Percentiles rank a stretch among this genome's conserved stretches.
phyloP scores from a whole-genome alignment of 2,888 invertebrate genomes.

The Amitus sp. region DNA sequence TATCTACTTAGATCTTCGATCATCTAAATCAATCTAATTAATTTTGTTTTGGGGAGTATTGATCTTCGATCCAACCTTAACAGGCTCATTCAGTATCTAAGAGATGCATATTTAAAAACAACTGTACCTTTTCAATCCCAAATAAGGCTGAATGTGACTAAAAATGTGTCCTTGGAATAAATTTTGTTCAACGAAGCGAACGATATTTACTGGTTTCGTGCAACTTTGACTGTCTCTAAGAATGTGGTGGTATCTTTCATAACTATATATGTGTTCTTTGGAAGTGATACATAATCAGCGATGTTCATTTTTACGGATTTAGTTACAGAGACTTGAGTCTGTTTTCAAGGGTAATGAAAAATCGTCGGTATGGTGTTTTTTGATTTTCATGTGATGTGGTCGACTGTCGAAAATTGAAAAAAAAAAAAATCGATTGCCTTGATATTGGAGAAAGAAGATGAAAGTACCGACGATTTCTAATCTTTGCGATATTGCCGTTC shows the following conservation, averaged over 20 bases:
- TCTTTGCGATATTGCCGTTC: conserved; percentile 22
- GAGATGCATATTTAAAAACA: no score
- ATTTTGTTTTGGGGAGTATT: no score
- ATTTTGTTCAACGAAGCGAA: no score
- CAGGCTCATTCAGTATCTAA: no score
- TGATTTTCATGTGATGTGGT: no score
- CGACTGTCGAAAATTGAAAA: no score
- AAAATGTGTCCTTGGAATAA: no score
- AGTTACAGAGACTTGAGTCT: background rate
- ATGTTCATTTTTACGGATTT: background rate
- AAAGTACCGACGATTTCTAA: conserved; percentile 19
- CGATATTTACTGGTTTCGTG: conserved; percentile 9
- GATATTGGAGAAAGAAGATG: background rate
- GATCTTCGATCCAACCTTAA: no score
- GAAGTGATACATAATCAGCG: background rate
- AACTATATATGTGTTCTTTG: background rate
- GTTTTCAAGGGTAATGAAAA: background rate
- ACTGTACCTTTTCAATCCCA: no score
- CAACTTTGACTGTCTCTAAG: background rate
- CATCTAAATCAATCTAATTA: no score
- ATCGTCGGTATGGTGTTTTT: conserved; percentile 3
- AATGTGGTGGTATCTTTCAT: background rate
- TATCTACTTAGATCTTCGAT: no score
- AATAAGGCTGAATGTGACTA: no score
- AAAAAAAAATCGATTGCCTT: background rate